Conservation (phyloP, 2,113 vertebrate genomes). For the Percina caprodes region DNA sequence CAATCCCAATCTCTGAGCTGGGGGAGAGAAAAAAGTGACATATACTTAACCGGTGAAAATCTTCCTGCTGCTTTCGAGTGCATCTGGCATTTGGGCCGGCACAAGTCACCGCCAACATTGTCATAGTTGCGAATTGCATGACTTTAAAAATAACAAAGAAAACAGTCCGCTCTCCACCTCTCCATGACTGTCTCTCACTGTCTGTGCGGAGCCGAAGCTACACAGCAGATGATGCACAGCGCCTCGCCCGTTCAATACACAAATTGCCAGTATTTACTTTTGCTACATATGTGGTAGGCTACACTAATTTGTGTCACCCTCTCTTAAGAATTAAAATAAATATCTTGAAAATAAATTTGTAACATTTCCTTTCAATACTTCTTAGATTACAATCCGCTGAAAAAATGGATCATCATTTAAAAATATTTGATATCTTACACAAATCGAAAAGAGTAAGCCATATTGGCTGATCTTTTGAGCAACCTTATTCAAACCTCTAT, state of each 20-base stretch:
- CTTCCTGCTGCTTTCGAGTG: constrained; percentile 72
- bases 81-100: constrained; percentile 73
- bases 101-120: constrained; percentile 62
- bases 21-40: constrained; percentile 72
- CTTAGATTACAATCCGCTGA: background rate
- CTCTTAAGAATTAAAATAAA: background rate
- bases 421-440: background rate
- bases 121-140: constrained; percentile 78
- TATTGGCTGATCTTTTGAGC: background rate
- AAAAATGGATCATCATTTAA: background rate
- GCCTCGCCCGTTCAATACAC: constrained; percentile 81
- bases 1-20: constrained; percentile 74
- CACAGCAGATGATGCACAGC: constrained; percentile 78
- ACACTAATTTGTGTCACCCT: background rate
- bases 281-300: constrained; percentile 32
- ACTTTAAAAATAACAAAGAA: constrained; percentile 87
- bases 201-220: constrained; percentile 66
- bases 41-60: constrained; percentile 82
- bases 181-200: constrained; percentile 82
- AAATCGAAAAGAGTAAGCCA: background rate
- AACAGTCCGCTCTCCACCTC: constrained; percentile 81
- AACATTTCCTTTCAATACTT: background rate
- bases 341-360: background rate
- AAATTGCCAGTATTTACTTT: constrained; percentile 66
- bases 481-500: background rate